Conservation (phyloP, 2,113 vertebrate genomes). For the Struthidea cinerea region DNA sequence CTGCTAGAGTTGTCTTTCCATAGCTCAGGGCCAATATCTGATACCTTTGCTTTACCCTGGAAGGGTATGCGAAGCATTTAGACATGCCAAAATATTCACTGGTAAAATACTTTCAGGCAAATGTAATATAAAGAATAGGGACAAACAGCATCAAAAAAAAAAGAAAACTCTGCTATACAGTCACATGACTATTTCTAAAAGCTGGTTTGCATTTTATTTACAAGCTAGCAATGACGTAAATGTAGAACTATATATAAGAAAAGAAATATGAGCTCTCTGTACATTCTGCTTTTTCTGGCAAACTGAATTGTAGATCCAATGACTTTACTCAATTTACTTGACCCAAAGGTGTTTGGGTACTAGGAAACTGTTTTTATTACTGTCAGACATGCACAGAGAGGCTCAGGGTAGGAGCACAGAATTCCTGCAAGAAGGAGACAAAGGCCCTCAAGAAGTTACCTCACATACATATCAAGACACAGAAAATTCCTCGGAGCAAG, state of each 20-base stretch:
- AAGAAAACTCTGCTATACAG: neutral
- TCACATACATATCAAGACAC: neutral
- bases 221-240: neutral
- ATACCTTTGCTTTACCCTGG: neutral
- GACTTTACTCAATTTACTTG: neutral
- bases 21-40: neutral
- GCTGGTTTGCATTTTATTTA: neutral
- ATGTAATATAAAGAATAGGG: neutral
- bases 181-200: neutral
- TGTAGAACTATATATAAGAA: neutral
- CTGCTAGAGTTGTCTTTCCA: neutral
- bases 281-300: neutral
- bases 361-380: neutral
- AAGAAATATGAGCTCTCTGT: neutral
- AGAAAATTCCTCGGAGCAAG: neutral
- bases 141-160: neutral
- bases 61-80: neutral
- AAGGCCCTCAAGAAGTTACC: neutral
- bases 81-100: neutral
- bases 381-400: neutral
- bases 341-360: neutral
- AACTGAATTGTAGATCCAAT: neutral
- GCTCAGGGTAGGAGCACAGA: neutral
- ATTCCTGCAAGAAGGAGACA: neutral
- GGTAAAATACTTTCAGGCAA: neutral